phyloP scores from a whole-genome alignment of 1,140 invertebrate species.

The Hydropsyche tenuis region DNA sequence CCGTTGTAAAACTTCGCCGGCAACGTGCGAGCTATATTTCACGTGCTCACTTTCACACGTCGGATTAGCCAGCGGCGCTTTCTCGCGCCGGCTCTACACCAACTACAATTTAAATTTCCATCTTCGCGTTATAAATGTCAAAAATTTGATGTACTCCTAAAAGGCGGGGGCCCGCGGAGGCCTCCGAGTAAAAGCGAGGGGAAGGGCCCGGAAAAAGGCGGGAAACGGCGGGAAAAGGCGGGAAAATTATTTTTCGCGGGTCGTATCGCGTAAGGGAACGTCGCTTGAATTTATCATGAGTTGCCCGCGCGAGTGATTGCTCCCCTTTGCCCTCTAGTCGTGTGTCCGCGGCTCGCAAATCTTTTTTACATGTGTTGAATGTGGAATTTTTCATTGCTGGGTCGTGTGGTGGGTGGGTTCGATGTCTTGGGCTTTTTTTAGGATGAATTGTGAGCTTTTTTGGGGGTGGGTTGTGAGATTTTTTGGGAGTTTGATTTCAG shows the following conservation, averaged over 20 bases:
- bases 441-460: no score
- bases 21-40: no score
- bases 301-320: no score
- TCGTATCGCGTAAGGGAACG: background rate
- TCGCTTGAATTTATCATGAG: slow-evolving; percentile 15
- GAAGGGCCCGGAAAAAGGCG: background rate
- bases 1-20: no score
- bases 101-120: slow-evolving; percentile 22
- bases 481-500: no score
- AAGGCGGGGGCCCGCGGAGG: background rate
- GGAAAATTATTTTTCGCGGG: slow-evolving; percentile 16
- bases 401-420: no score
- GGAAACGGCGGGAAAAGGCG: background rate
- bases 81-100: background rate
- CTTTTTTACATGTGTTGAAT: no score
- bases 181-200: background rate
- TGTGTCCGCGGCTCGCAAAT: no score
- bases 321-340: no score
- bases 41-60: background rate
- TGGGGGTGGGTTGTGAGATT: no score
- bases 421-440: no score
- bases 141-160: slow-evolving; percentile 4
- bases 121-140: slow-evolving; percentile 14
- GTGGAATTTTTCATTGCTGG: no score
- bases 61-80: background rate